These are phyloP conservation scores for Agonopterix heracliana DNA, from an alignment of 2,888 invertebrate species.

Conservation along the genomic window DNA sequence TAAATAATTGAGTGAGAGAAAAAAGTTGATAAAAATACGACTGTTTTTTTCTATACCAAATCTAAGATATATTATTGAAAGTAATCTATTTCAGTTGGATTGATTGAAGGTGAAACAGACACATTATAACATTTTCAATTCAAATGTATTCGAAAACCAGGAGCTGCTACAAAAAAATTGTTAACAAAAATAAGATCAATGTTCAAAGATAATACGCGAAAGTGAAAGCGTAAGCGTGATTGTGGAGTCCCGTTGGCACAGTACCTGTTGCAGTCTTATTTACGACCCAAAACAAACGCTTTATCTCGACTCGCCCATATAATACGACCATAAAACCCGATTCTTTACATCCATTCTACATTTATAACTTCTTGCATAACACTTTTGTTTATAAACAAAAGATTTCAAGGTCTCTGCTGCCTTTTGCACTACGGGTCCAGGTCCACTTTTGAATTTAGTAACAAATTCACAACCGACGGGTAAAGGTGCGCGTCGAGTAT, in stretches of 20 bases:
- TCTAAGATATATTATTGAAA: too few relatives aligned
- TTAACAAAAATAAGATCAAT: constrained; percentile 42
- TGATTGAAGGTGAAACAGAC: too few relatives aligned
- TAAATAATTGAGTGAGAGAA: too few relatives aligned
- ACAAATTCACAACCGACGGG: constrained; percentile 38
- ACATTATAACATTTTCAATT: too few relatives aligned
- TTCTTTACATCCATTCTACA: constrained; percentile 50
- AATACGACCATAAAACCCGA: constrained; percentile 69
- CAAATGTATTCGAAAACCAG: neutral
- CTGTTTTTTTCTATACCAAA: too few relatives aligned
- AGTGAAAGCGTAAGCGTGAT: constrained; percentile 69
- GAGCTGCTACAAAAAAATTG: neutral
- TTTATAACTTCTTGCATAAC: constrained; percentile 69
- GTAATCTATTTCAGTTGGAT: too few relatives aligned
- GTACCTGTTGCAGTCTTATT: constrained; percentile 76
- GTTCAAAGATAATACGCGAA: constrained; percentile 61
- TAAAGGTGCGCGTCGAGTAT: constrained; percentile 27
- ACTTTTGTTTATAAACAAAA: constrained; percentile 74
- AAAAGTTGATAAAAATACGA: too few relatives aligned
- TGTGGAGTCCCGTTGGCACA: constrained; percentile 64
- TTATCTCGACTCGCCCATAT: constrained; percentile 68
- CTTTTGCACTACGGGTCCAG: constrained; percentile 26
- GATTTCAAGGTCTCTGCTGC: constrained; percentile 59
- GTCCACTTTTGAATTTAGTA: constrained; percentile 42
- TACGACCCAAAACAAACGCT: constrained; percentile 75